phyloP scores from a whole-genome alignment of 2,113 vertebrate species.

The Hirundichthys speculiger region DNA sequence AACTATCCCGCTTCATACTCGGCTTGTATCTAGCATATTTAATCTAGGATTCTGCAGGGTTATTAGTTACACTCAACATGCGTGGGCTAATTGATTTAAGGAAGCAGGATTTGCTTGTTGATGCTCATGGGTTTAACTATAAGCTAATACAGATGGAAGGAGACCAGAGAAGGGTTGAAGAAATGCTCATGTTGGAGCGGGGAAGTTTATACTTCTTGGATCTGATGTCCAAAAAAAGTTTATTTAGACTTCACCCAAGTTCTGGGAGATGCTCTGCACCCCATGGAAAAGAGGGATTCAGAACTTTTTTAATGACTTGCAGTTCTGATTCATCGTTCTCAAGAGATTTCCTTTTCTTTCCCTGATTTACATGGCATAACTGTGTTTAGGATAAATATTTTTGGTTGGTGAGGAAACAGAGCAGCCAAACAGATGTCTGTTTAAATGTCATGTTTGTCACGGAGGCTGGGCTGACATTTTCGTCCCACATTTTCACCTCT shows the following conservation, averaged over 20 bases:
- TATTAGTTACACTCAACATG: slow-evolving; percentile 78
- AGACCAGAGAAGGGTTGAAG: slow-evolving; percentile 4
- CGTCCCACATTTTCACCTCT: slow-evolving; percentile 74
- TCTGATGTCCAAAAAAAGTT: too few relatives aligned
- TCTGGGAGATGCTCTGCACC: slow-evolving; percentile 10
- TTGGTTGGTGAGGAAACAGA: slow-evolving; percentile 57
- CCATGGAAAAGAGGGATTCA: slow-evolving; percentile 18
- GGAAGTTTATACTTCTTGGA: too few relatives aligned
- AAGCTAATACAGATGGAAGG: slow-evolving; percentile 38
- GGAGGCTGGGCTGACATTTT: slow-evolving; percentile 77
- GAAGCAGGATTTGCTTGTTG: slow-evolving; percentile 66
- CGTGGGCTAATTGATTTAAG: slow-evolving; percentile 74
- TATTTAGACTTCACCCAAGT: too few relatives aligned
- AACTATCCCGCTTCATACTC: slow-evolving; percentile 66
- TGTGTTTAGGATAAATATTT: slow-evolving; percentile 72
- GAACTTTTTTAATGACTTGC: slow-evolving; percentile 38
- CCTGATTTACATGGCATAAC: slow-evolving; percentile 66
- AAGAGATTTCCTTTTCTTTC: slow-evolving; percentile 18
- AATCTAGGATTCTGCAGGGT: slow-evolving; percentile 73
- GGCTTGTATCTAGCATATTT: slow-evolving; percentile 76
- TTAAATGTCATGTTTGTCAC: slow-evolving; percentile 80
- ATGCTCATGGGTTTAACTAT: slow-evolving; percentile 53
- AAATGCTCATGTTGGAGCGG: background rate
- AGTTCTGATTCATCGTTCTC: slow-evolving; percentile 19
- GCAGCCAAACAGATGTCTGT: slow-evolving; percentile 75